Evolutionary conservation across 2,888 invertebrate genomes (phyloP), one percentile per base, ranked within the genome.

Genomic region (Cylindroiulus punctatus): DNA sequence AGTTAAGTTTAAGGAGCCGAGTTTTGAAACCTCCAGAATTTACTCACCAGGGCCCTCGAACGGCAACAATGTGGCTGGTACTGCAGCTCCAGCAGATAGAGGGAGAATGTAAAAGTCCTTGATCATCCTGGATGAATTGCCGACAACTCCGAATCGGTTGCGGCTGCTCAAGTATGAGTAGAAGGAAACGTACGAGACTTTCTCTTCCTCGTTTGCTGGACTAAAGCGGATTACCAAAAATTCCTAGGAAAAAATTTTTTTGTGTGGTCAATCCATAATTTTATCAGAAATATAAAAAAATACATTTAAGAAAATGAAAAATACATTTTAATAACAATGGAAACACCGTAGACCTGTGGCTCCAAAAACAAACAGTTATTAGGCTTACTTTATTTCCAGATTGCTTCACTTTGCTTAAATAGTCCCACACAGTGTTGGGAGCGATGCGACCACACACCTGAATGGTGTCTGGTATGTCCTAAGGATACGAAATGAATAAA

Each of bases 51-150:
- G 91, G 14, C 91, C 91, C 88, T 91, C 90, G 89, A 91, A 91
- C 0, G 91, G 92, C 52, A 90, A 88, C 3, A 92, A 88, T 8
- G 90, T 90, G 19, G 90, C 88, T 0, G 97, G 90, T 95, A 93
- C 84, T 93, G 93, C 89, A 93, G 94, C 89, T 94, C 94, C 87
- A 0, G 94, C 94, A 0, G 96, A 94, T 88, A 98, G 92, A 0
- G 98, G 98, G 89, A 97, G 93, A 88, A 98, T 94, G 91, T 98
- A 98, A 91, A 98, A 96, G 91, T 98, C 98, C 91, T 98, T 98
- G 85, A 98, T 95, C 87, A 94, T 94, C 88, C 95, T 94, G 86
- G 94, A 94, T 8, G 93, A 92, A 87, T 94, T 95, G 88, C 95
- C 96, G 57, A 98, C 95, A 5, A 98, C 98, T 0, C 97, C 92